These are phyloP conservation scores for Carduelis carduelis DNA, from an alignment of 2,797 vertebrate genomes.

Conservation along the genomic window DNA sequence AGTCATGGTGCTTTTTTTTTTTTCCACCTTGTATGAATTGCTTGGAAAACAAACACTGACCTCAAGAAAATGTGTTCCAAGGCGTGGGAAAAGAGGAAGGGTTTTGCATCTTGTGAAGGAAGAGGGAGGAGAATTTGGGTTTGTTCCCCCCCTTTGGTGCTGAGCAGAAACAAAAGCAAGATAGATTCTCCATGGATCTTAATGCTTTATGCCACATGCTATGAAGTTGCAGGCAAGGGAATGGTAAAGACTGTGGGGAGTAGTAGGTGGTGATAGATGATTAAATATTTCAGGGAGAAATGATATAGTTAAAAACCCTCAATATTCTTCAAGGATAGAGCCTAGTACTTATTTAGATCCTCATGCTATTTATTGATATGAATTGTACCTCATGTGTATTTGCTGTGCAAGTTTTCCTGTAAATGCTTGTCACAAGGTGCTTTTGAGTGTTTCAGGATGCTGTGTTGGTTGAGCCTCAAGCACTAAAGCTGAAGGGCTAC, in stretches of 20 bases:
- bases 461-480: fast-evolving
- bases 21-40: not conserved
- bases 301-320: not conserved
- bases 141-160: not conserved
- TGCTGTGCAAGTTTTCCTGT: not conserved
- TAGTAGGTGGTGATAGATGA: not conserved
- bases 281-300: not conserved
- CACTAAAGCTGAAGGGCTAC: not conserved
- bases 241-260: not conserved
- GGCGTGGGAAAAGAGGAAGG: conserved; percentile 38
- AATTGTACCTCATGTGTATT: not conserved
- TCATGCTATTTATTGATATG: not conserved
- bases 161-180: not conserved
- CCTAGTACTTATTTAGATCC: not conserved
- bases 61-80: conserved; percentile 39
- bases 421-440: not conserved
- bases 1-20: not conserved
- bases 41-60: not conserved
- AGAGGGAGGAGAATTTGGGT: not conserved
- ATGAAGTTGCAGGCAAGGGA: not conserved
- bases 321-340: not conserved
- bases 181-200: not conserved
- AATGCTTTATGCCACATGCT: not conserved
- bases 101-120: conserved; percentile 8
- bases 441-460: not conserved